A percentile compares a stretch with the other conserved stretches of the same genome.
Conservation (phyloP, 2,888 invertebrate species). For the Pandemis cinnamomeana region DNA sequence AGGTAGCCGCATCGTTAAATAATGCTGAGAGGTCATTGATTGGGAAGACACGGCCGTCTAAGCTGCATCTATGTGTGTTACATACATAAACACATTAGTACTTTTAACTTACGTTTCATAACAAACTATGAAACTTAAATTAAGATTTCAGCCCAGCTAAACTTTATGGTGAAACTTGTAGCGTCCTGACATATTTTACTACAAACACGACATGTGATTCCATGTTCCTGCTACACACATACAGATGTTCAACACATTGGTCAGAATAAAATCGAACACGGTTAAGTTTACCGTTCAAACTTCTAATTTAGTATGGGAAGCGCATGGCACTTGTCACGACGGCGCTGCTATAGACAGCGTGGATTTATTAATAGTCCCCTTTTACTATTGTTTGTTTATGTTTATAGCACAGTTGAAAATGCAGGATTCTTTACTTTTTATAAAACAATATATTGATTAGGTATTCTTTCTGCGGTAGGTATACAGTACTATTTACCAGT, state of each 20-base stretch:
- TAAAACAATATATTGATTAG: not conserved
- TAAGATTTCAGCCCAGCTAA: constrained; percentile 1
- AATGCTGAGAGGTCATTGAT: constrained; percentile 78
- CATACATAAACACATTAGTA: constrained; percentile 55
- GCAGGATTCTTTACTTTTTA: not conserved
- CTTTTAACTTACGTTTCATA: constrained; percentile 39
- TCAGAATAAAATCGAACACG: constrained; percentile 62
- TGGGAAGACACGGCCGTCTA: constrained; percentile 60
- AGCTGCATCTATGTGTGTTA: constrained; percentile 46
- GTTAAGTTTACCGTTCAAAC: constrained; percentile 72
- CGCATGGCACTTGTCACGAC: constrained; percentile 74
- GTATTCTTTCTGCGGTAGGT: not conserved
- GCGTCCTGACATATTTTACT: constrained; percentile 1
- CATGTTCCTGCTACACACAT: constrained; percentile 43
- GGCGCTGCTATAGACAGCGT: constrained; percentile 53
- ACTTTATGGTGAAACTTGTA: not conserved
- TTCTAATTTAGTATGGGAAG: constrained; percentile 73
- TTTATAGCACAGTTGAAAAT: constrained; percentile 38
- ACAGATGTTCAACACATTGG: constrained; percentile 73
- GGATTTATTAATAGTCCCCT: constrained; percentile 68
- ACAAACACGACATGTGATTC: constrained; percentile 7
- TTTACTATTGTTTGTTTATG: constrained; percentile 53
- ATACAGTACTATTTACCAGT: not conserved
- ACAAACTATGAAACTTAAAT: not conserved
- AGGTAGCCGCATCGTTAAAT: constrained; percentile 71